Percentiles rank a stretch among this genome's conserved stretches.
Conservation (phyloP, 2,888 invertebrate genomes). For the Aphidius colemani region DNA sequence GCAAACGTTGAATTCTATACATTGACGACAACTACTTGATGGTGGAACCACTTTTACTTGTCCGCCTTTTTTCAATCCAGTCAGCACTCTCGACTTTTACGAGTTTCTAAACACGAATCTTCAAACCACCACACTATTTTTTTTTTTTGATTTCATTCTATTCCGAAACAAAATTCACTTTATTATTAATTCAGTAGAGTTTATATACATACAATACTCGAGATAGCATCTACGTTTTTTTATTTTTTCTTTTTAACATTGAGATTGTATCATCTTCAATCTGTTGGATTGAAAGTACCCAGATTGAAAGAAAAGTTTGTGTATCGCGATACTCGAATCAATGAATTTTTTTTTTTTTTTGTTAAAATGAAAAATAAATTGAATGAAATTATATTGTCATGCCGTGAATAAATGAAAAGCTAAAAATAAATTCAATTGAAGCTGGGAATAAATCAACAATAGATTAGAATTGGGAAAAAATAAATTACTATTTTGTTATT, state of each 20-base stretch:
- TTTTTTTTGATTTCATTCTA: constrained; percentile 1
- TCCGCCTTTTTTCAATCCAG: constrained; percentile 22
- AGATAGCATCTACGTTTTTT: no score
- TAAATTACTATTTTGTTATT: no score
- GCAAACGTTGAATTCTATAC: constrained; percentile 32
- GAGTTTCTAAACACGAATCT: constrained; percentile 46
- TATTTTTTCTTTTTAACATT: not conserved
- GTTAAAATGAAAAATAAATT: no score
- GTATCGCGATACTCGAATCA: not conserved
- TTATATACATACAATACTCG: not conserved
- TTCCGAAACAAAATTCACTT: constrained; percentile 31
- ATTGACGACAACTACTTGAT: constrained; percentile 23
- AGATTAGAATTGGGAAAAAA: no score
- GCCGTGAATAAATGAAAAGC: no score
- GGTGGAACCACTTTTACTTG: constrained; percentile 19
- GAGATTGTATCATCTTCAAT: not conserved
- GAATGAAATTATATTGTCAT: no score
- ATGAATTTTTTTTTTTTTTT: no score
- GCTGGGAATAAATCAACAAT: no score
- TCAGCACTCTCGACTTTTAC: constrained; percentile 35
- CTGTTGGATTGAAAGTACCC: not conserved
- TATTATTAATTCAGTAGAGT: constrained; percentile 46
- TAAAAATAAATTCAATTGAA: no score
- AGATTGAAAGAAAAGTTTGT: not conserved
- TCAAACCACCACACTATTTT: constrained; percentile 2